Base-by-base conservation (phyloP, 1,140 invertebrate genomes). In the Harlomillsia oculata region DNA sequence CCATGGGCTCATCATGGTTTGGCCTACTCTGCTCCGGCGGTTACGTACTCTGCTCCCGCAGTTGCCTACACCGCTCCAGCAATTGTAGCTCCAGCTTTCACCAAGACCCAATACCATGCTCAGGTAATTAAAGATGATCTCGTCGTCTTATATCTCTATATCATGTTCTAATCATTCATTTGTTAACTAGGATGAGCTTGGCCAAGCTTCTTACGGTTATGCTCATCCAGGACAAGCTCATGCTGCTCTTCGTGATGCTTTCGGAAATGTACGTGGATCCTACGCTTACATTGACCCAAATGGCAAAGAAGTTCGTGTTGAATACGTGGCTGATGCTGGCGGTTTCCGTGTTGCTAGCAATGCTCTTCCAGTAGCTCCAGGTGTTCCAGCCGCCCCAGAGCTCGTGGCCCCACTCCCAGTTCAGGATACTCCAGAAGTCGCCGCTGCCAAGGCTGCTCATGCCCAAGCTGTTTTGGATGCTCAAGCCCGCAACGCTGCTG, bases 321-420 rank as follows among this genome's bases (percentile, higher is more conserved):
- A 78, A 64, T 76, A 74, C 65, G 69, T 74, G 29, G 73, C 74
- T 56, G 73, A 74, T 60, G 66, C 62, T 53, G 60, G 34, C 28
- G 78, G 79, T 56, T 79, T 76, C 72, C 75, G 78, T 45, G 77
- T 75, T 26, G 72, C 73, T 49, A 68, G 67, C 63, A 74, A 74
- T 55, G 71, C 70, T 58, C 73, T 78, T 11, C 70, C 77, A 39
- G 69, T 69, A 9, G 60, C 37, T 18, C 57, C 57, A 53, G 50
- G 14, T 5, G 44, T 45, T 16, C 49, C 48, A 32, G 30, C 3
- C 1, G 43, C 34, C 45, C 36, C 50, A 36, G 34, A n/a, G 5
- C 21, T 52, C 1, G 25, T 58, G n/a, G 59, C 43, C 23, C 59
- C 59, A 53, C 28, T 32, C 13, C 53, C 53, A 43, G 68, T 64